These are phyloP conservation scores for Eupeodes latifasciatus DNA, from an alignment of 2,888 invertebrate genomes.

Conservation along the genomic window DNA sequence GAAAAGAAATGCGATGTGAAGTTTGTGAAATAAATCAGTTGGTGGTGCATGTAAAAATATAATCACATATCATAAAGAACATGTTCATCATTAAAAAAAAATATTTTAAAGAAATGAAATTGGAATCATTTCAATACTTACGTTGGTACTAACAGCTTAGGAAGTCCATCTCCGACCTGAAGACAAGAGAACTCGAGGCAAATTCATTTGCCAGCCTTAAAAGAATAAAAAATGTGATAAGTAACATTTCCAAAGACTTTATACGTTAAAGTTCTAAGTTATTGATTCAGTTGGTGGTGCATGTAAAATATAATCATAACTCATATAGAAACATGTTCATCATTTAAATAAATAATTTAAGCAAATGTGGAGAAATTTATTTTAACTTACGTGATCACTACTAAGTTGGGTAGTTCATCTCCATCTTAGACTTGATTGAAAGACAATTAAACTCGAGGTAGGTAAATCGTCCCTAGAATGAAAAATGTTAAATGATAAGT, in stretches of 20 bases:
- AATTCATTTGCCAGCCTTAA: too few species aligned
- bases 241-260: neutral
- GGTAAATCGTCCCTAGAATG: neutral
- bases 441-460: neutral
- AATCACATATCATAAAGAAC: conserved; percentile 38
- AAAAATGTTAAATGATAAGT: neutral
- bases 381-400: neutral
- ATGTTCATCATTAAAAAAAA: conserved; percentile 43
- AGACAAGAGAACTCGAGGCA: too few species aligned
- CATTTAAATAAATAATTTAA: neutral
- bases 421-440: too few species aligned
- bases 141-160: neutral
- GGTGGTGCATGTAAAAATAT: conserved; percentile 45
- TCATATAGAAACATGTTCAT: conserved; percentile 53
- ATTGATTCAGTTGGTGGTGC: conserved; percentile 31
- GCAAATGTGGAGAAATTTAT: neutral
- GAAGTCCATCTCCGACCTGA: neutral
- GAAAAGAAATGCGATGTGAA: neutral
- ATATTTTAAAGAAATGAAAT: neutral
- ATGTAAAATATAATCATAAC: conserved; percentile 22
- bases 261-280: neutral
- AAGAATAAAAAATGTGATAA: neutral
- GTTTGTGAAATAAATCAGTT: conserved; percentile 3
- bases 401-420: neutral
- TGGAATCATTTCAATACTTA: neutral